Evolutionary conservation across 2,113 vertebrate species (phyloP).

Genomic region (Apteryx mantelli): DNA sequence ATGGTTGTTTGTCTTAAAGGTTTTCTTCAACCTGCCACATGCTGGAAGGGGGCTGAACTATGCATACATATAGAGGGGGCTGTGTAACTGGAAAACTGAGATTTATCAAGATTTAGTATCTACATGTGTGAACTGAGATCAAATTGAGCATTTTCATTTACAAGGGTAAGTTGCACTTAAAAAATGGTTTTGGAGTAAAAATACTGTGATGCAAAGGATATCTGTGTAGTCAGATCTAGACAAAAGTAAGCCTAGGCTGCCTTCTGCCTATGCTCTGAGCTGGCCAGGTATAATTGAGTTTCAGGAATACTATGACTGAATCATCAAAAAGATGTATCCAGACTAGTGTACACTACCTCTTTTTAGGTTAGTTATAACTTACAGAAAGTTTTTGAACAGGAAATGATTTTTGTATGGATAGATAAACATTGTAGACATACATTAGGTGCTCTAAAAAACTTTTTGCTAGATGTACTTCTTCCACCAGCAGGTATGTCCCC

Average conservation of each 20-base stretch:
- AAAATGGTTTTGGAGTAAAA: neutral
- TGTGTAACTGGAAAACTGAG: neutral
- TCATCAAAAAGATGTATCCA: neutral
- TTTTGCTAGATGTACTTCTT: neutral
- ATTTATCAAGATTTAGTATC: neutral
- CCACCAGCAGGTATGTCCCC: neutral
- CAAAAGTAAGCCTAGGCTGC: neutral
- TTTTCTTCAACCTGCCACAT: neutral
- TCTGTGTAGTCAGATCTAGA: neutral
- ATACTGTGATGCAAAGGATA: neutral
- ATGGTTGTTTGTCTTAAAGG: neutral
- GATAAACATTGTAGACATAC: neutral
- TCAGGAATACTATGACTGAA: neutral
- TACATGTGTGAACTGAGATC: neutral
- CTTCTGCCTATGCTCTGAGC: neutral
- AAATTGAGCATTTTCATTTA: neutral
- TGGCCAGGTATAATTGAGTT: neutral
- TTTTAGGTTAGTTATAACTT: neutral
- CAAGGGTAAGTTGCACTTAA: neutral
- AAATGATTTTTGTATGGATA: neutral
- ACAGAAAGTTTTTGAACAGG: neutral
- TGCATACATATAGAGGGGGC: neutral
- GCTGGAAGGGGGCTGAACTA: neutral
- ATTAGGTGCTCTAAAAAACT: neutral
- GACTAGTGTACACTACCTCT: neutral